Conservation (phyloP, 2,797 vertebrate genomes). For the Nannoperca obscura region DNA sequence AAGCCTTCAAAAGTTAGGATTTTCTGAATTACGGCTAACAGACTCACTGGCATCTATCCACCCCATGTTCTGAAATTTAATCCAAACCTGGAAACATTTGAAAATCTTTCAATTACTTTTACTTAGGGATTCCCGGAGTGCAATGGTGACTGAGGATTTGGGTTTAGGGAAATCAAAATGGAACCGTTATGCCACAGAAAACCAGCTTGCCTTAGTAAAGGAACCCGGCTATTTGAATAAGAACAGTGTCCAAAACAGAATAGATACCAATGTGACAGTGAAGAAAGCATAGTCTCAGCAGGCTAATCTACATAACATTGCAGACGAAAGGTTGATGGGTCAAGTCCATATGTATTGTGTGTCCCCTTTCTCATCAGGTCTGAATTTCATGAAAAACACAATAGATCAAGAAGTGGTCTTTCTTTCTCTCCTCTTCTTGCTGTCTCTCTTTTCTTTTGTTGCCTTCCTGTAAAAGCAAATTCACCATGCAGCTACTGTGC, state of each 20-base stretch:
- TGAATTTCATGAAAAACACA: constrained; percentile 8
- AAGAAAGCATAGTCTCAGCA: constrained; percentile 15
- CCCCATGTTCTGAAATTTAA: constrained; percentile 36
- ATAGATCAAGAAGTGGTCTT: constrained; percentile 2
- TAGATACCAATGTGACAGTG: constrained; percentile 11
- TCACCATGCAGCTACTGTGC: constrained; percentile 15
- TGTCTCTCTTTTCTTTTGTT: not conserved
- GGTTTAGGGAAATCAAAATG: constrained; percentile 43
- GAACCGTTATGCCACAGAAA: constrained; percentile 11
- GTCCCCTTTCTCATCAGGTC: constrained; percentile 8
- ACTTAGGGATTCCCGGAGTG: constrained; percentile 15
- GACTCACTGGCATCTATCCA: constrained; percentile 40
- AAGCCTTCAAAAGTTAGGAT: constrained; percentile 36
- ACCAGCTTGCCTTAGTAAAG: constrained; percentile 14
- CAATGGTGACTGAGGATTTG: constrained; percentile 25
- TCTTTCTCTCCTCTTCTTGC: not conserved
- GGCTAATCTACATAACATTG: not conserved
- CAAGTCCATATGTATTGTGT: not conserved
- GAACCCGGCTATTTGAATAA: constrained; percentile 20
- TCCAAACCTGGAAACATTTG: constrained; percentile 40
- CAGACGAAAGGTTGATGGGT: not conserved
- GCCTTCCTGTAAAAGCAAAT: not conserved
- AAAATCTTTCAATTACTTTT: constrained; percentile 61
- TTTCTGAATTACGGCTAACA: constrained; percentile 32
- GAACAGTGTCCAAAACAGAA: constrained; percentile 27